phyloP scores from a whole-genome alignment of 2,888 invertebrate species.

The Arenicola marina region DNA sequence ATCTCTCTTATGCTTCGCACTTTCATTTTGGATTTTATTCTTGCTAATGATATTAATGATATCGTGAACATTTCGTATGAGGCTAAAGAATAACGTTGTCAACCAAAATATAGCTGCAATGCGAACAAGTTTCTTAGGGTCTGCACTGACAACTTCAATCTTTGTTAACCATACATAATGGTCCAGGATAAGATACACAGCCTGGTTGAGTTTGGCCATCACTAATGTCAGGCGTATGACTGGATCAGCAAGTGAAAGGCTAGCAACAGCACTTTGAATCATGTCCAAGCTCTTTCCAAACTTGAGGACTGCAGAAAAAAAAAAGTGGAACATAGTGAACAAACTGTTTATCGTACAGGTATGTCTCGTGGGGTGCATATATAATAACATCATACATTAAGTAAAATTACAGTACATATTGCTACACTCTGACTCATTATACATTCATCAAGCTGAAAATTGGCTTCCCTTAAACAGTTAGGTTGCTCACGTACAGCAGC shows the following conservation, averaged over 20 bases:
- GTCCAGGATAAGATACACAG: slow-evolving; percentile 81
- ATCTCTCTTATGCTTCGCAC: background rate
- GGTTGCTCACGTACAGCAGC: no score
- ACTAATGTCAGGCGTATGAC: slow-evolving; percentile 75
- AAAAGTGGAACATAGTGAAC: background rate
- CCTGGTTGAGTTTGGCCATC: slow-evolving; percentile 77
- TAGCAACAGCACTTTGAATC: slow-evolving; percentile 74
- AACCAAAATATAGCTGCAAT: slow-evolving; percentile 76
- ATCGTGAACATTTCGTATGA: slow-evolving; percentile 83
- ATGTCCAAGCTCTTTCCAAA: slow-evolving; percentile 84
- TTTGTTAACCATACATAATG: slow-evolving; percentile 82
- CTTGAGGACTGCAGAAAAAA: slow-evolving; percentile 71
- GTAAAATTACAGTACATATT: no score
- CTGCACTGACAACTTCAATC: slow-evolving; percentile 63
- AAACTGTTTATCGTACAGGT: no score
- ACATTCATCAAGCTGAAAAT: no score
- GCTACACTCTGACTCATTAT: no score
- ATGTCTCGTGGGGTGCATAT: no score
- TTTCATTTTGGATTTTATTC: background rate
- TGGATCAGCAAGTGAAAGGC: slow-evolving; percentile 73
- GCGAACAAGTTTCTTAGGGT: slow-evolving; percentile 77
- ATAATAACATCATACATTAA: no score
- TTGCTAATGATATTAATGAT: slow-evolving; percentile 36
- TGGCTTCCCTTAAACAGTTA: no score
- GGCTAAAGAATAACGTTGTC: slow-evolving; percentile 78